Percentiles rank a stretch among this genome's conserved stretches.
phyloP scores from a whole-genome alignment of 2,888 invertebrate genomes.

The Polydrusus pterygomalis region DNA sequence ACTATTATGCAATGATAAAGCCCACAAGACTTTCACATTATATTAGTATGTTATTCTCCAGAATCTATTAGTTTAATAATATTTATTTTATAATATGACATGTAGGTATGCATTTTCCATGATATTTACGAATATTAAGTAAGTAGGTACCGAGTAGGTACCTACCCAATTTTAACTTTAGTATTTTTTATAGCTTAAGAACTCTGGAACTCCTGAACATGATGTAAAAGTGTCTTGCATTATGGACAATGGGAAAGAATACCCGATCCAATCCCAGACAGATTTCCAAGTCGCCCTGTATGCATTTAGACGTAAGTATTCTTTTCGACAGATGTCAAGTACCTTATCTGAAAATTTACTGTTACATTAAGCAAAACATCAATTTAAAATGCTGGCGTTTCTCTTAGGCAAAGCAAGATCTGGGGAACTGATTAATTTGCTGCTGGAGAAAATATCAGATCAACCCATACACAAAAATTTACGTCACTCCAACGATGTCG shows the following conservation, averaged over 20 bases:
- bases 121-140: too few relatives aligned
- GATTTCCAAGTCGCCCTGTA: conserved; percentile 72
- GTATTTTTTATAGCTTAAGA: conserved; percentile 67
- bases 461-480: conserved; percentile 46
- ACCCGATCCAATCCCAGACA: conserved; percentile 70
- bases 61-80: too few relatives aligned
- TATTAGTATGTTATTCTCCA: too few relatives aligned
- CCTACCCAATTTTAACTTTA: not conserved
- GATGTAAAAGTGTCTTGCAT: conserved; percentile 71
- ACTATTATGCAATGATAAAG: too few relatives aligned
- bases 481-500: conserved; percentile 60
- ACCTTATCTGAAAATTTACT: too few relatives aligned
- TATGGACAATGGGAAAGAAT: conserved; percentile 69
- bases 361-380: not conserved
- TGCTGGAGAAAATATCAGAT: conserved; percentile 65
- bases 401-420: conserved; percentile 64
- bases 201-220: conserved; percentile 69
- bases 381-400: not conserved
- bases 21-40: too few relatives aligned
- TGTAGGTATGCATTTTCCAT: not conserved
- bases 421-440: conserved; percentile 68
- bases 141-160: too few relatives aligned
- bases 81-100: too few relatives aligned
- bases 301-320: conserved; percentile 64
- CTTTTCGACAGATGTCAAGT: too few relatives aligned